Conservation (phyloP, 37 sponge, comb jelly and placozoan genomes). For the Dysidea cf. avara region DNA sequence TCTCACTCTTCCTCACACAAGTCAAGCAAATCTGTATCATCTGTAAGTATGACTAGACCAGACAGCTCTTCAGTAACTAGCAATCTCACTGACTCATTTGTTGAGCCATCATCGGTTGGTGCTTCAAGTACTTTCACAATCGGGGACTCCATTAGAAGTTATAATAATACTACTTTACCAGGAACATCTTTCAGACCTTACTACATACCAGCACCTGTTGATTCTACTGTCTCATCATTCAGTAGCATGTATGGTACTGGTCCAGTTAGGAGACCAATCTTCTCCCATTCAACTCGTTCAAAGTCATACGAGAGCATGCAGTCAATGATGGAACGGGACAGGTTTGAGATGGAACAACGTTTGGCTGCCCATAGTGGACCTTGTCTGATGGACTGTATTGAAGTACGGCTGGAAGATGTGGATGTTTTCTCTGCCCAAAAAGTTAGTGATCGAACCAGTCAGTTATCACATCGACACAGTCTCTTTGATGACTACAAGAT, state of each 20-base stretch:
- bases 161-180: no score
- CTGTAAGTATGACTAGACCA: no score
- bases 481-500: constrained; percentile 22
- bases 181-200: no score
- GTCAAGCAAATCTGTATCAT: no score
- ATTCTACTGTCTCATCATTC: neutral
- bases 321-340: constrained; percentile 17
- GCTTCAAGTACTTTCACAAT: neutral
- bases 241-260: neutral
- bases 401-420: constrained; percentile 65
- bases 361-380: constrained; percentile 57
- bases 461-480: no score
- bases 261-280: neutral
- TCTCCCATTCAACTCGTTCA: neutral
- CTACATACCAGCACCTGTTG: no score
- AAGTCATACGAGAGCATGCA: neutral
- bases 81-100: no score
- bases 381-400: constrained; percentile 81
- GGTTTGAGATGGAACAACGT: constrained; percentile 14
- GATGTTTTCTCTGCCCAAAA: constrained; percentile 88
- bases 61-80: no score
- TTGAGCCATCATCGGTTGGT: no score
- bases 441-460: no score
- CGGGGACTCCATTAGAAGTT: no score
- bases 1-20: no score